phyloP scores from a whole-genome alignment of 2,113 vertebrate species.

The Cyanoderma ruficeps region DNA sequence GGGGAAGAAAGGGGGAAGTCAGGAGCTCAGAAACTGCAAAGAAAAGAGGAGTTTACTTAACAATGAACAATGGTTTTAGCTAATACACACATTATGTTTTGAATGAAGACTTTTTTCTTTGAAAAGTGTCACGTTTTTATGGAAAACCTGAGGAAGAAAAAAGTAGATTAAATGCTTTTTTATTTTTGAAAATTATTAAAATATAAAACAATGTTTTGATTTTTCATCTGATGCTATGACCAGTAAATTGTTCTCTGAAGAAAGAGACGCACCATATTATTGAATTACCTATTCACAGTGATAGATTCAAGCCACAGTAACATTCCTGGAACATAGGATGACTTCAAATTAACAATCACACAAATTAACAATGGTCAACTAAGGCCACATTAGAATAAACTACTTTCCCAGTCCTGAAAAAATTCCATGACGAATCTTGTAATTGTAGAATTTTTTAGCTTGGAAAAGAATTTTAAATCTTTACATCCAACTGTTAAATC shows the following conservation, averaged over 20 bases:
- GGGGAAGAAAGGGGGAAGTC: not conserved
- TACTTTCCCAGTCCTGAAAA: not conserved
- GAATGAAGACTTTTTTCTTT: not conserved
- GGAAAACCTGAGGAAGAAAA: not conserved
- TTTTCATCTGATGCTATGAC: not conserved
- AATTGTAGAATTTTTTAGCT: not conserved
- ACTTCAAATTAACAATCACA: not conserved
- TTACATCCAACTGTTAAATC: rapidly evolving
- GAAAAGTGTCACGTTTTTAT: rapidly evolving
- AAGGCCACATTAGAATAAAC: not conserved
- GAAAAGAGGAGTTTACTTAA: not conserved
- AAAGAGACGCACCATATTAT: not conserved
- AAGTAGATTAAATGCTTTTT: not conserved
- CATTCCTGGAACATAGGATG: not conserved
- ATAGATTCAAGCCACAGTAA: not conserved
- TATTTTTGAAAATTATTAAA: not conserved
- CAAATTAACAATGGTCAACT: not conserved
- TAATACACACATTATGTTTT: not conserved
- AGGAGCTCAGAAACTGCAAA: not conserved
- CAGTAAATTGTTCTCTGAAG: not conserved
- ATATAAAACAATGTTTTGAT: not conserved
- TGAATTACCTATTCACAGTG: not conserved
- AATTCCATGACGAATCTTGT: not conserved
- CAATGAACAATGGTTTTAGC: not conserved
- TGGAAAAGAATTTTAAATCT: not conserved